Conservation (phyloP, 2,888 invertebrate genomes). For the Odiellus spinosus region DNA sequence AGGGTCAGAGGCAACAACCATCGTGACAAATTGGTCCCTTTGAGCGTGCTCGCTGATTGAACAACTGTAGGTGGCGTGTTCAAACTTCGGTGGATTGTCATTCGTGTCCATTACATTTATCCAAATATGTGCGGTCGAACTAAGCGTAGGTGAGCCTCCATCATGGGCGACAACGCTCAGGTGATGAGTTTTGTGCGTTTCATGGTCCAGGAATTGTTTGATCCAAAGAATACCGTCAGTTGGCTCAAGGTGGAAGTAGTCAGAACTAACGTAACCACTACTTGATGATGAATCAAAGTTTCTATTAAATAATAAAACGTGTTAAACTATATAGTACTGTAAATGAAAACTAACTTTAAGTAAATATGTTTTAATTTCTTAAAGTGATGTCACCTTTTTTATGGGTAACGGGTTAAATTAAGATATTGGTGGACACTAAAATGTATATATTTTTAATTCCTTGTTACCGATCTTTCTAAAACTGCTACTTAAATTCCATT, state of each 20-base stretch:
- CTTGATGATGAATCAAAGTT: too few species aligned
- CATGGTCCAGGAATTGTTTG: constrained; percentile 64
- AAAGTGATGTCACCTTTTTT: too few species aligned
- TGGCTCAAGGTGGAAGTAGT: constrained; percentile 60
- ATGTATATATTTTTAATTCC: too few species aligned
- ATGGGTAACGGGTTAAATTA: too few species aligned
- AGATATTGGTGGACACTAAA: too few species aligned
- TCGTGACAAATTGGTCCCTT: constrained; percentile 71
- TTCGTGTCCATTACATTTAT: constrained; percentile 73
- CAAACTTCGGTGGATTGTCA: constrained; percentile 74
- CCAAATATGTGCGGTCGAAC: constrained; percentile 66
- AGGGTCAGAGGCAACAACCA: constrained; percentile 73
- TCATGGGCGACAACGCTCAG: constrained; percentile 66
- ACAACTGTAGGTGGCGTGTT: constrained; percentile 60
- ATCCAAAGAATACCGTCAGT: constrained; percentile 58
- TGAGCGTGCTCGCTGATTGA: constrained; percentile 61
- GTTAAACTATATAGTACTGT: too few species aligned
- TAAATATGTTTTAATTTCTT: too few species aligned
- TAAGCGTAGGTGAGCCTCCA: constrained; percentile 57
- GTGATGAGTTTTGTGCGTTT: constrained; percentile 51
- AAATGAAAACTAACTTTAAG: too few species aligned
- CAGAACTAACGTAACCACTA: constrained; percentile 21
- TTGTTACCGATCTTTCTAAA: too few species aligned
- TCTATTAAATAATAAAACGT: too few species aligned
- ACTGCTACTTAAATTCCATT: too few species aligned